Conservation (phyloP, 2,797 vertebrate genomes). For the Hemitrygon akajei region DNA sequence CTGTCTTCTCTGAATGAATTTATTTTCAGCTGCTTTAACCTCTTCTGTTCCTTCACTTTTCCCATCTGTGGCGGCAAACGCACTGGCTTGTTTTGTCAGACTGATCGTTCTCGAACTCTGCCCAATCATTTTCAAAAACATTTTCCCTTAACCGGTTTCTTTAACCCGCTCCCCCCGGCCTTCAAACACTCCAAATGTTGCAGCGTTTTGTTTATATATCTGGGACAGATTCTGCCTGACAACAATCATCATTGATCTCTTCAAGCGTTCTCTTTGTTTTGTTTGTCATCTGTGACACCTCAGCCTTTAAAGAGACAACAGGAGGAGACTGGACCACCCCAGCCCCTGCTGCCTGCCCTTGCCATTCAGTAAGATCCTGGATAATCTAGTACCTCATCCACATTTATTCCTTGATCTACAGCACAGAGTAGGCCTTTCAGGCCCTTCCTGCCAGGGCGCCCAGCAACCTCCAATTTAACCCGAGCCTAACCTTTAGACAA, state of each 20-base stretch:
- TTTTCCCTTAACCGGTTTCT: neutral
- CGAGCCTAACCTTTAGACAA: too few species aligned
- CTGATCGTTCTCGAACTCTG: neutral
- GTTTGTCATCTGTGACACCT: too few species aligned
- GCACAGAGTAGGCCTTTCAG: too few species aligned
- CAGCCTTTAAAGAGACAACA: too few species aligned
- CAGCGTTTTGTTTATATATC: neutral
- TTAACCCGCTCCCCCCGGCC: neutral
- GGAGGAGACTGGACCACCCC: too few species aligned
- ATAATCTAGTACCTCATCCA: too few species aligned
- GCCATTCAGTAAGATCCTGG: too few species aligned
- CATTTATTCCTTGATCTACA: too few species aligned
- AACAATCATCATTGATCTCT: neutral
- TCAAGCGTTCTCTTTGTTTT: too few species aligned
- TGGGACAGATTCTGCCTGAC: neutral
- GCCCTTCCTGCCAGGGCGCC: too few species aligned
- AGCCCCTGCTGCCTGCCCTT: too few species aligned
- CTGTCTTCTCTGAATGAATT: slow-evolving; percentile 22
- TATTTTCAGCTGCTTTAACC: slow-evolving; percentile 19
- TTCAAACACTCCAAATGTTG: neutral
- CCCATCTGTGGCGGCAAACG: neutral
- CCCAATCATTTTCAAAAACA: neutral
- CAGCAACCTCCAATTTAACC: too few species aligned
- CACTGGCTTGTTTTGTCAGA: neutral
- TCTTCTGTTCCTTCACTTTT: neutral